Evolutionary conservation across 1,140 invertebrate species (phyloP).

Genomic region (Asobara japonica): DNA sequence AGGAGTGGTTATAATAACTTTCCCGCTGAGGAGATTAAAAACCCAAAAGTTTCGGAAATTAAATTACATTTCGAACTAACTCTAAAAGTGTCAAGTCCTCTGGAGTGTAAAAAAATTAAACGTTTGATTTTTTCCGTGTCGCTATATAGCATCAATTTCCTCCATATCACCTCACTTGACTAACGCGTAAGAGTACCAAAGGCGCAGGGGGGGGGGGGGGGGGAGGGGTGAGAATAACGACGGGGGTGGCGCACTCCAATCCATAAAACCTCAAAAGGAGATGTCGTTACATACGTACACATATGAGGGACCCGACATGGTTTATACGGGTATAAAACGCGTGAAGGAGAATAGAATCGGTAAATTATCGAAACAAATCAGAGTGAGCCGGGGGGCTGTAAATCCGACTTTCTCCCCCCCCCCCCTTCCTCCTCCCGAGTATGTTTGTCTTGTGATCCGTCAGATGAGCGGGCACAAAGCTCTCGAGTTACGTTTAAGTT

Average conservation of each 20-base stretch:
- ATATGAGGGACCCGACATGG: constrained; percentile 22
- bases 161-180: neutral
- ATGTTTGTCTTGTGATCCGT: constrained; percentile 63
- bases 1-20: too few species aligned
- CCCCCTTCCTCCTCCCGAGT: too few species aligned
- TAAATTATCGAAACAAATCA: constrained; percentile 67
- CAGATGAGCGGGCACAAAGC: constrained; percentile 53
- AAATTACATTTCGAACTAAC: too few species aligned
- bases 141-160: constrained; percentile 18
- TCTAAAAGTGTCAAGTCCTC: too few species aligned
- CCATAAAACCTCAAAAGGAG: constrained; percentile 33
- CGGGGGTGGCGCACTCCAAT: constrained; percentile 29
- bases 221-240: neutral
- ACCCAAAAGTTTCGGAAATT: too few species aligned
- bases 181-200: constrained; percentile 39
- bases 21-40: too few species aligned
- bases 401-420: constrained; percentile 58
- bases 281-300: constrained; percentile 35
- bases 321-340: neutral
- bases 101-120: too few species aligned
- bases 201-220: neutral
- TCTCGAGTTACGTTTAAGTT: constrained; percentile 66
- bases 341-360: constrained; percentile 50
- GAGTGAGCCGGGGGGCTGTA: constrained; percentile 58
- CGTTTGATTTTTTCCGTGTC: too few species aligned